Conservation (phyloP, 2,797 vertebrate species). For the Onychomys torridus region DNA sequence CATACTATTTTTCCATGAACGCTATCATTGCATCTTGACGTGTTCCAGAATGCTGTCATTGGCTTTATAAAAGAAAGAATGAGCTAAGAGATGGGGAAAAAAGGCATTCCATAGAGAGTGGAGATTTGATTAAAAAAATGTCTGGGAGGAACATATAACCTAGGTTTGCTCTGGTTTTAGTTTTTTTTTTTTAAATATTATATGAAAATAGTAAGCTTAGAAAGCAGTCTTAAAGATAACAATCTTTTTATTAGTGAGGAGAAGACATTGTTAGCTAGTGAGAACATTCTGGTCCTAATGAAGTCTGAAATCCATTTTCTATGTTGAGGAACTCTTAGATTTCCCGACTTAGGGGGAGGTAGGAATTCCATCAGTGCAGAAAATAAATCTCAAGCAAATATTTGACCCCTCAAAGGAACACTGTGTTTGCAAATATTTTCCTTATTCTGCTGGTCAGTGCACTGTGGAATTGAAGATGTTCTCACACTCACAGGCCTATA, state of each 20-base stretch:
- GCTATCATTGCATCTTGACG: neutral
- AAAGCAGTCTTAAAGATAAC: neutral
- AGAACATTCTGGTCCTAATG: slow-evolving; percentile 1
- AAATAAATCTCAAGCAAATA: neutral
- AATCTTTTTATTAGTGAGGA: slow-evolving; percentile 38
- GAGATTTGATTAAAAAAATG: slow-evolving; percentile 14
- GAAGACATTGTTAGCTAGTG: neutral
- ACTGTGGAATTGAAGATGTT: neutral
- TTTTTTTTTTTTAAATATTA: neutral
- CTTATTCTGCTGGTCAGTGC: neutral
- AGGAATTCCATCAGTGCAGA: neutral
- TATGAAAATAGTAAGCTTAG: neutral
- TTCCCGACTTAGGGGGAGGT: neutral
- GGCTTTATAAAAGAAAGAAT: slow-evolving; percentile 35
- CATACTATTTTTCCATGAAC: neutral
- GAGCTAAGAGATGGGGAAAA: slow-evolving; percentile 46
- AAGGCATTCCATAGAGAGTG: neutral
- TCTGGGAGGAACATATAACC: neutral
- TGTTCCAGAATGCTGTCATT: slow-evolving; percentile 4
- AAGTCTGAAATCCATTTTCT: slow-evolving; percentile 36
- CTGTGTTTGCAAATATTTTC: neutral
- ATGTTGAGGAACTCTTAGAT: neutral
- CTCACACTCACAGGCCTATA: neutral
- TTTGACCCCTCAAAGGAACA: neutral
- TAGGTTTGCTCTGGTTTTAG: slow-evolving; percentile 31